phyloP scores from a whole-genome alignment of 2,888 invertebrate species.

The Oligia latruncula region DNA sequence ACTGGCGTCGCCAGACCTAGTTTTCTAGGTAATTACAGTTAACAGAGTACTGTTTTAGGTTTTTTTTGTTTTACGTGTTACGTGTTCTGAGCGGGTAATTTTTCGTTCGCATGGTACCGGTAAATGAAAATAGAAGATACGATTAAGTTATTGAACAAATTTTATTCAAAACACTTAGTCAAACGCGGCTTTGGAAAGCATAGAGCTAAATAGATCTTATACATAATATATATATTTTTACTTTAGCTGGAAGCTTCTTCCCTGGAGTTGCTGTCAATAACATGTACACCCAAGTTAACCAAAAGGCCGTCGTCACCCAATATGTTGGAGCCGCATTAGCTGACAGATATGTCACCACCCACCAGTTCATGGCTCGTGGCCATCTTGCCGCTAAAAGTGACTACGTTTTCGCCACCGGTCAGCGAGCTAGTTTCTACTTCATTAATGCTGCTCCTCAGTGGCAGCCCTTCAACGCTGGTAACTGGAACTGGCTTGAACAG shows the following conservation, averaged over 20 bases:
- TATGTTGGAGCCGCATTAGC: slow-evolving; percentile 79
- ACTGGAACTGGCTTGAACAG: slow-evolving; percentile 90
- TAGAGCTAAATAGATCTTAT: not conserved
- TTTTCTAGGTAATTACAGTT: slow-evolving; percentile 80
- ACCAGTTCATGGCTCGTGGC: slow-evolving; percentile 89
- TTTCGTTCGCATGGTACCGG: not conserved
- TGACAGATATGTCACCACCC: slow-evolving; percentile 84
- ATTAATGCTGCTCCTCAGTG: slow-evolving; percentile 92
- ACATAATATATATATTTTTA: not conserved
- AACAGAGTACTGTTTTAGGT: too few species aligned
- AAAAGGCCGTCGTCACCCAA: slow-evolving; percentile 76
- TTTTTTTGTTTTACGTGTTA: not conserved
- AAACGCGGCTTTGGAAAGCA: not conserved
- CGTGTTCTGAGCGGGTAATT: not conserved
- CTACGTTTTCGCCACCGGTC: slow-evolving; percentile 90
- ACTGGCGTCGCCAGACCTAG: slow-evolving; percentile 85
- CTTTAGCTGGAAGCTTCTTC: slow-evolving; percentile 87
- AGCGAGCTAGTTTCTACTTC: slow-evolving; percentile 91
- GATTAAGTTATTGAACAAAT: not conserved
- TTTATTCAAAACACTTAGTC: not conserved
- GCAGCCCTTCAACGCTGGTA: slow-evolving; percentile 91
- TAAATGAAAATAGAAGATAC: not conserved
- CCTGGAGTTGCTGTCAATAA: slow-evolving; percentile 82
- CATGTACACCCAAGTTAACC: slow-evolving; percentile 81
- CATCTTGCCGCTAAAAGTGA: slow-evolving; percentile 91